phyloP scores from a whole-genome alignment of 1,140 invertebrate genomes.

The Patella vulgata region DNA sequence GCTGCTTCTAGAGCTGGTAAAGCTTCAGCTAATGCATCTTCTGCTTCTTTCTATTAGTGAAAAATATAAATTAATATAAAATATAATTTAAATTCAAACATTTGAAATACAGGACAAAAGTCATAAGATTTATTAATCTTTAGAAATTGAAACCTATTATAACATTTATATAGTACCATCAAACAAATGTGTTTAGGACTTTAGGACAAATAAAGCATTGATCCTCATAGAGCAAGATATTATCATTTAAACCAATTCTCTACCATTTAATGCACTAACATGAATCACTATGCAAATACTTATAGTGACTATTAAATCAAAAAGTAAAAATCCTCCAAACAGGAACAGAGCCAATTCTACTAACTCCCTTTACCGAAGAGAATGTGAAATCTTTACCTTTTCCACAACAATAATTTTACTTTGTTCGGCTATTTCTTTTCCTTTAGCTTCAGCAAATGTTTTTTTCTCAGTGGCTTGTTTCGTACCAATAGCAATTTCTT shows the following conservation, averaged over 20 bases:
- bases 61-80: slow-evolving; percentile 1
- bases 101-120: too few relatives aligned
- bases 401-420: slow-evolving; percentile 80
- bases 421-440: slow-evolving; percentile 81
- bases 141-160: not conserved
- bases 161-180: too few relatives aligned
- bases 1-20: slow-evolving; percentile 85
- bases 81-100: too few relatives aligned
- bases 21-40: slow-evolving; percentile 79
- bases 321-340: not conserved
- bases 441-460: slow-evolving; percentile 78
- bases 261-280: too few relatives aligned
- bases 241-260: too few relatives aligned
- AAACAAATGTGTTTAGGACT: too few relatives aligned
- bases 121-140: too few relatives aligned
- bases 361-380: too few relatives aligned
- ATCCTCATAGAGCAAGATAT: too few relatives aligned
- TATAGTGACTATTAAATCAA: too few relatives aligned
- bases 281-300: too few relatives aligned
- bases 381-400: slow-evolving; percentile 71
- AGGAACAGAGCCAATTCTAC: slow-evolving; percentile 2
- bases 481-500: slow-evolving; percentile 74
- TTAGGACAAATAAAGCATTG: too few relatives aligned
- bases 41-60: slow-evolving; percentile 74
- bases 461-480: slow-evolving; percentile 79